Evolutionary conservation across 2,888 invertebrate genomes (phyloP).

Genomic region (Ichneumon xanthorius): DNA sequence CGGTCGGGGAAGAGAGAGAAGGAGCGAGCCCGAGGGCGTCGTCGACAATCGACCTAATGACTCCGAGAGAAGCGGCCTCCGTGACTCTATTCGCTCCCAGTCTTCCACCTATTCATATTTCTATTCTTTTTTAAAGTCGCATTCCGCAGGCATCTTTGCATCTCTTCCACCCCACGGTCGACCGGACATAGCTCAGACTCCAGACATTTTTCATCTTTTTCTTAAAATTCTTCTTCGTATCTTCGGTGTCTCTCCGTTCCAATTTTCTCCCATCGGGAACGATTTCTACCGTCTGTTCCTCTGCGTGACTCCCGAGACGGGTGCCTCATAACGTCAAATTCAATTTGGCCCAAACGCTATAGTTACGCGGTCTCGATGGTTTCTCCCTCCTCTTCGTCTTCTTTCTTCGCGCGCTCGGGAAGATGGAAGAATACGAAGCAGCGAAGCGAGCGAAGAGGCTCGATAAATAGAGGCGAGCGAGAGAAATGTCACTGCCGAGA

Average conservation of each 20-base stretch:
- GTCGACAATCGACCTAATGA: constrained; percentile 68
- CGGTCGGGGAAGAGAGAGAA: constrained; percentile 24
- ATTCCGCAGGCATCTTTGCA: not conserved
- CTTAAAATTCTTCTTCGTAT: not conserved
- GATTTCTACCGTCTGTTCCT: constrained; percentile 27
- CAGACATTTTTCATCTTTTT: not conserved
- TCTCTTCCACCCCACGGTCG: not conserved
- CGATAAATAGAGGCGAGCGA: constrained; percentile 35
- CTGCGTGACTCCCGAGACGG: constrained; percentile 8
- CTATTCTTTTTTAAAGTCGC: constrained; percentile 28
- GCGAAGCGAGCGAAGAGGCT: constrained; percentile 2
- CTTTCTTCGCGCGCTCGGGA: not conserved
- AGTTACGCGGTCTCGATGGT: not conserved
- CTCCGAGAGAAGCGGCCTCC: constrained; percentile 50
- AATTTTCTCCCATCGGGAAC: not conserved
- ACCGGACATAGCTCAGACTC: not conserved
- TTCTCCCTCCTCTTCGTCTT: not conserved
- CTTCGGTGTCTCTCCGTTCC: constrained; percentile 9
- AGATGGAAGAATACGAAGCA: constrained; percentile 41
- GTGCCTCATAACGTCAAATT: constrained; percentile 35
- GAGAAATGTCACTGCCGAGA: constrained; percentile 1
- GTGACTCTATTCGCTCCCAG: constrained; percentile 45
- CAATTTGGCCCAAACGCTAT: constrained; percentile 39
- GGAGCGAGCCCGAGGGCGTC: constrained; percentile 15
- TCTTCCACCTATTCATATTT: constrained; percentile 42